Conservation (phyloP, 2,888 invertebrate species). For the Stenolophus ochropezus region DNA sequence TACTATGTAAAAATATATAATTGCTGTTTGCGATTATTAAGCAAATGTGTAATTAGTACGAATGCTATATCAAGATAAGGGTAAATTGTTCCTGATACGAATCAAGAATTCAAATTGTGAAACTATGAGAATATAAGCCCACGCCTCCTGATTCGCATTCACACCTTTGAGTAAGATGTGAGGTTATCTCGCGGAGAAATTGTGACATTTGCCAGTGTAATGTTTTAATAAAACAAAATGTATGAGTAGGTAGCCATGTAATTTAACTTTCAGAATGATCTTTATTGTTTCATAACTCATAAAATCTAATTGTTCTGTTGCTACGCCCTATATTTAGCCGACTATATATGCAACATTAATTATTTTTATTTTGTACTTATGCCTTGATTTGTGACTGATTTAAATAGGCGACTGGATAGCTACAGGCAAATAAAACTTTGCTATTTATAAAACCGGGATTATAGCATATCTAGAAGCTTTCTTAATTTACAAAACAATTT, state of each 20-base stretch:
- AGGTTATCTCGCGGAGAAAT: not conserved
- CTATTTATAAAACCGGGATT: not conserved
- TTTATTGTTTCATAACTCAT: constrained; percentile 37
- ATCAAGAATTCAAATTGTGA: constrained; percentile 23
- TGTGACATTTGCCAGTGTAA: not conserved
- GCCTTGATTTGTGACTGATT: constrained; percentile 23
- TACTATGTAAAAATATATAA: constrained; percentile 41
- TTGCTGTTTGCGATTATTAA: constrained; percentile 46
- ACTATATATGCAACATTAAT: constrained; percentile 9
- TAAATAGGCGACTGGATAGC: not conserved
- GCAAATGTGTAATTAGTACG: constrained; percentile 45
- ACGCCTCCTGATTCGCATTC: constrained; percentile 22
- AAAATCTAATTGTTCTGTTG: constrained; percentile 37
- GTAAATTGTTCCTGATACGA: constrained; percentile 45
- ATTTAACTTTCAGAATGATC: constrained; percentile 30
- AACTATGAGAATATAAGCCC: constrained; percentile 23
- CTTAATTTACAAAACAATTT: too few relatives aligned
- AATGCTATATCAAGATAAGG: constrained; percentile 26
- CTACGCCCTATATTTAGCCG: constrained; percentile 28
- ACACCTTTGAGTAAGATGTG: constrained; percentile 7
- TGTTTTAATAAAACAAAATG: not conserved
- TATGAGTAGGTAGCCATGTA: constrained; percentile 14
- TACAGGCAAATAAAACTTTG: not conserved
- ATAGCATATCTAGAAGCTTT: too few relatives aligned
- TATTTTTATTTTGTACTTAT: constrained; percentile 35